Evolutionary conservation across 1,140 invertebrate species (phyloP), one percentile per base, ranked within the genome.

Genomic region (Achroia grisella): DNA sequence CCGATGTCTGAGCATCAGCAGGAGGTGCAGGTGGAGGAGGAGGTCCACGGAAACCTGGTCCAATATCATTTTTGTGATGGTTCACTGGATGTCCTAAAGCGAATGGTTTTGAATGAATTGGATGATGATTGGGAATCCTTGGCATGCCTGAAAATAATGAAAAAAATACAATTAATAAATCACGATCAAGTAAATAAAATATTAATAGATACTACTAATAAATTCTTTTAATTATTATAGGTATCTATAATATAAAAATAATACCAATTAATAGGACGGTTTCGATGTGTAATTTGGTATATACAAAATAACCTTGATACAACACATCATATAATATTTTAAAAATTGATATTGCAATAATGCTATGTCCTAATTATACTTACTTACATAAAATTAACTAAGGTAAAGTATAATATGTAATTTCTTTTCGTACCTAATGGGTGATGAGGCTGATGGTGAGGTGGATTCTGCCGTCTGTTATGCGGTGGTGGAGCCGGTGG

Each of bases 1-100:
- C 86, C 28, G 82, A 83, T 40, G 78, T 74, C 45, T 87, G 87
- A 8, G 88, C 80, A 35, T 88, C 82, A 44, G 87, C 73, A 10
- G 77, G 72, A 33, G 86, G 75, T 6, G 86, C 75, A 0, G 86
- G 78, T 1, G 87, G 88, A 4, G 87, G 86, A 10, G 91, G 91
- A 1, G 89, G 91, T 10, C 92, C 92, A 52, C 92, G 90, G 58
- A 93, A 93, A 36, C 72, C 77, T 45, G 72, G 54, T 32, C 76
- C 71, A 15, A 83, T 69, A 14, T 82, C 77, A 44, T 82, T 86
- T 52, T 70, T 90, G 65, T 69, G 87, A 65, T 69, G 87, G 64
- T 56, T 88, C 46, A 60, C 87, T 58, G 62, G 86, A 52, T 62
- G 87, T 61, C 64, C 87, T 44, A 65, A 84, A 56, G 49, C 87